A percentile compares a stretch with the other conserved stretches of the same genome.
phyloP scores from a whole-genome alignment of 2,797 vertebrate genomes.

The Esox masquinongy region DNA sequence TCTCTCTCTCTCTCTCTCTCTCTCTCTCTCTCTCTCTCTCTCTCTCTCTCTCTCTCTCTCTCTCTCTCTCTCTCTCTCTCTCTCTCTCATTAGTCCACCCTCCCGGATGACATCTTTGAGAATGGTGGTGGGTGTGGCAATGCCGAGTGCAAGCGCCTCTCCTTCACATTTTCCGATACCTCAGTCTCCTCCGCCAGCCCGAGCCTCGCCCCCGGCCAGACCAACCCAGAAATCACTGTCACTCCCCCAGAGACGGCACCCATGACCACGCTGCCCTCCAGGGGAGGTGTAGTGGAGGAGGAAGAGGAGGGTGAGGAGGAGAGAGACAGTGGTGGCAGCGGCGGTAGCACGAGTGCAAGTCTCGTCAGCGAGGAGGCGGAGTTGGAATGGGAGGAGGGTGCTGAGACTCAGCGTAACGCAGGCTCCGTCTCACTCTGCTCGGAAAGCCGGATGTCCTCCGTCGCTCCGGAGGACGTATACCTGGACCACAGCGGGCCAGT shows the following conservation, averaged over 20 bases:
- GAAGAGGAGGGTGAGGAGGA: conserved; percentile 58
- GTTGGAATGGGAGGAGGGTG: conserved; percentile 73
- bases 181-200: conserved; percentile 65
- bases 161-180: conserved; percentile 85
- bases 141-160: conserved; percentile 85
- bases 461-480: conserved; percentile 74
- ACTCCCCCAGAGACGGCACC: conserved; percentile 77
- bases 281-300: conserved; percentile 48
- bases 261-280: conserved; percentile 56
- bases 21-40: conserved; percentile 16
- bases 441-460: conserved; percentile 58
- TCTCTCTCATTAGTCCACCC: conserved; percentile 78
- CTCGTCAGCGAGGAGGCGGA: conserved; percentile 70
- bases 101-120: conserved; percentile 90
- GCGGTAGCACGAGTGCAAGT: conserved; percentile 51
- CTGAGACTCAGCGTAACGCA: conserved; percentile 62
- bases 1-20: background rate
- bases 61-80: background rate
- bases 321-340: conserved; percentile 57
- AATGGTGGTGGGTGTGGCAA: conserved; percentile 75
- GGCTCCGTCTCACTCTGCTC: conserved; percentile 68
- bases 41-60: conserved; percentile 5
- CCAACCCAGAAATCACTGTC: conserved; percentile 86
- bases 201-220: conserved; percentile 67
- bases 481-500: conserved; percentile 74